Evolutionary conservation across 2,113 vertebrate species (phyloP), one percentile per base, ranked within the genome.

Genomic region (Philantomba maxwellii): DNA sequence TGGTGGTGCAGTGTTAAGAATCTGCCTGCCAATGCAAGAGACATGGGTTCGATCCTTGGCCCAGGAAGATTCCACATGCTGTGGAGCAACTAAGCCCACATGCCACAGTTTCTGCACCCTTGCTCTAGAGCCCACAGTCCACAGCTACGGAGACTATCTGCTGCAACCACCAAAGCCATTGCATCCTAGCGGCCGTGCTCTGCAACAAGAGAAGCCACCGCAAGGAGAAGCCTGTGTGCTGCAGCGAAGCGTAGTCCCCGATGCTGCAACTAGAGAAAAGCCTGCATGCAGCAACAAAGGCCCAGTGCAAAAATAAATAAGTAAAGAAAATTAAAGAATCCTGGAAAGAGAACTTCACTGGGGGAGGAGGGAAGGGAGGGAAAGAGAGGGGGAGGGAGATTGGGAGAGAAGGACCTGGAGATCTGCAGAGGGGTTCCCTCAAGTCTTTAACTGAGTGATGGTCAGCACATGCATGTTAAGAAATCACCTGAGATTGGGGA

Each of bases 341-440:
- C 55, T 17, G 75, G 15, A 14, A 36, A 84, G 51, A 73, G 39
- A 58, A 6, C 25, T 36, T 64, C 7, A 1, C 0, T 36, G 33
- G 60, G 45, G 36, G 7, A 0, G 2, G 43, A 3, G 77, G 16
- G 30, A 14, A 78, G 39, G 28, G 6, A 33, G n/a, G 3, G 82
- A 25, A 17, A 62, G 23, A 16, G 51, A 49, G 0, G 14, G 8
- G 3, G 47, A 36, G 14, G 45, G 45, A 12, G 16, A 45, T 2
- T 25, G 51, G 17, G 16, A 77, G 51, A 28, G 53, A 64, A 10
- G 33, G 6, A 47, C 5, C 33, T 43, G 16, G 57, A 55, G 57
- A 3, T 60, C 5, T 33, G 39, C 8, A 23, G 33, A 57, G 9
- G 33, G 33, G 12, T 8, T 26, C 7, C 19, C 16, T 47, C 45